These are phyloP conservation scores for Psilopsiagon aurifrons DNA, from an alignment of 2,113 vertebrate genomes.

Conservation along the genomic window DNA sequence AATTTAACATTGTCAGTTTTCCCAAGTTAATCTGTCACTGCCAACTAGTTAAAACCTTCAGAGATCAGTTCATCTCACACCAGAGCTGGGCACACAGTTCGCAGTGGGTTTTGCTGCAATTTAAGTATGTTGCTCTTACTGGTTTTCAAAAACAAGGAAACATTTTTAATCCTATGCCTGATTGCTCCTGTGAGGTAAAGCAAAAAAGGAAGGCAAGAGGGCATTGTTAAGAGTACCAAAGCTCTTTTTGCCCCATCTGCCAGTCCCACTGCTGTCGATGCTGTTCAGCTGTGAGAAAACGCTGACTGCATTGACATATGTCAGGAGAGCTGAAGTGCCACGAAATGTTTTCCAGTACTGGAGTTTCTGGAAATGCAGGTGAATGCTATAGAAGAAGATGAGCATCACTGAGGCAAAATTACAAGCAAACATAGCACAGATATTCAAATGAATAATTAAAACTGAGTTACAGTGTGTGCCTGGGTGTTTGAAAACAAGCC, in stretches of 20 bases:
- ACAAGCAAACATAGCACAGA: not conserved
- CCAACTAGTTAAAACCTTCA: slow-evolving; percentile 48
- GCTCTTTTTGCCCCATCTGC: not conserved
- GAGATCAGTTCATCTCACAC: slow-evolving; percentile 54
- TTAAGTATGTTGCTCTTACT: slow-evolving; percentile 32
- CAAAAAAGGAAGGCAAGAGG: not conserved
- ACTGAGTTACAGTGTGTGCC: not conserved
- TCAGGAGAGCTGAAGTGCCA: not conserved
- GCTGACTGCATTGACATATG: fast-evolving
- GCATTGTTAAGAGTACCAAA: not conserved
- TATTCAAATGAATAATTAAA: not conserved
- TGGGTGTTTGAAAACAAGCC: not conserved
- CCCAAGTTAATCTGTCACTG: slow-evolving; percentile 55
- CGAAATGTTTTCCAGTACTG: not conserved
- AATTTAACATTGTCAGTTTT: slow-evolving; percentile 46
- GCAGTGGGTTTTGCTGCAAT: not conserved
- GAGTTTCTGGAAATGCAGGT: not conserved
- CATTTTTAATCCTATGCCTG: not conserved
- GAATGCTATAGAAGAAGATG: not conserved
- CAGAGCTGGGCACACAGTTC: not conserved
- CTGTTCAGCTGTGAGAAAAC: not conserved
- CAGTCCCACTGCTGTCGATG: not conserved
- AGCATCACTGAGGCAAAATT: not conserved
- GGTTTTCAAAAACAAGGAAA: slow-evolving; percentile 29
- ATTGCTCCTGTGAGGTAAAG: not conserved